Percentiles rank a stretch among this genome's conserved stretches.
Conservation (phyloP, 2,797 vertebrate genomes). For the Melanotaenia nigrans region DNA sequence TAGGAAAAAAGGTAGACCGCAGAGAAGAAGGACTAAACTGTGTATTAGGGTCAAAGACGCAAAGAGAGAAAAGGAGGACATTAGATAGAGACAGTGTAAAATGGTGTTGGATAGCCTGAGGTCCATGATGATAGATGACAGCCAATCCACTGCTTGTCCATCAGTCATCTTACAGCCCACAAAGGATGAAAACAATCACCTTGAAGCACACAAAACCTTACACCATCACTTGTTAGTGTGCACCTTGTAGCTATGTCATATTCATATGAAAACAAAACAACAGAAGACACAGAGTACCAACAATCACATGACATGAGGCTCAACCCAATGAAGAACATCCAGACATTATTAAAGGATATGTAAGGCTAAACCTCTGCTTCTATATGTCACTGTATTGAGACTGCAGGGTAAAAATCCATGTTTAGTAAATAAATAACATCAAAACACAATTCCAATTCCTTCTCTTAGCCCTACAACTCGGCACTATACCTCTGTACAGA, state of each 20-base stretch:
- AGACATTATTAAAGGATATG: too few species aligned
- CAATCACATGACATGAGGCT: conserved; percentile 5
- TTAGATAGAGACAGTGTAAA: conserved; percentile 40
- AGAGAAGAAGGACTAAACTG: background rate
- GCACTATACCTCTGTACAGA: too few species aligned
- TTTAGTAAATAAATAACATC: too few species aligned
- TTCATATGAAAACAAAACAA: background rate
- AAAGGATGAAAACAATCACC: conserved; percentile 34
- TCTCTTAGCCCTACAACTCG: too few species aligned
- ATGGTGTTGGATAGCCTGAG: conserved; percentile 33
- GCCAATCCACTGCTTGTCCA: conserved; percentile 38
- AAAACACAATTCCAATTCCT: too few species aligned
- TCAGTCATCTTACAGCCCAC: conserved; percentile 44
- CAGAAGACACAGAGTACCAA: conserved; percentile 25
- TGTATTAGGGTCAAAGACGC: background rate
- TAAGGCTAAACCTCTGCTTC: too few species aligned
- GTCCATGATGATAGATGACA: conserved; percentile 57
- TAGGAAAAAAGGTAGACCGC: background rate
- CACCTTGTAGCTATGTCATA: background rate
- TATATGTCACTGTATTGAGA: too few species aligned
- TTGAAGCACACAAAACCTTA: conserved; percentile 22
- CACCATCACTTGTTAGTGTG: conserved; percentile 2
- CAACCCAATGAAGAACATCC: too few species aligned
- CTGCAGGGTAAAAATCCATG: too few species aligned
- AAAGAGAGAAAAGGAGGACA: conserved; percentile 8